Evolutionary conservation across 1,140 invertebrate species (phyloP).

Genomic region (Lerema accius): DNA sequence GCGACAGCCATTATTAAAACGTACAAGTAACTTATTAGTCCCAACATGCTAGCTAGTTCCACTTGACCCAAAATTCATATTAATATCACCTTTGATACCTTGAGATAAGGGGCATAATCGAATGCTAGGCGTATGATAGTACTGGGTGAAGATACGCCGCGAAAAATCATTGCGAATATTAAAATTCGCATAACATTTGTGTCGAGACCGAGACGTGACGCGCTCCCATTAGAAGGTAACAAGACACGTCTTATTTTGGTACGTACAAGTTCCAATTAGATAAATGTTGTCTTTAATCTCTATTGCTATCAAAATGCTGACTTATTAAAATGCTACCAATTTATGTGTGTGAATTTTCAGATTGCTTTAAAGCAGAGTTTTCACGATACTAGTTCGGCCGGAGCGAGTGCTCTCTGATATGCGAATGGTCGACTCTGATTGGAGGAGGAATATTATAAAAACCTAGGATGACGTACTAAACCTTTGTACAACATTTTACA

Average conservation of each 20-base stretch:
- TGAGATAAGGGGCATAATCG: conserved; percentile 33
- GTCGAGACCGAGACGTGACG: conserved; percentile 54
- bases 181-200: conserved; percentile 57
- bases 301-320: conserved; percentile 44
- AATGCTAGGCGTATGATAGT: conserved; percentile 4
- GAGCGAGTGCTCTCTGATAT: too few species aligned
- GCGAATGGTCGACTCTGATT: too few species aligned
- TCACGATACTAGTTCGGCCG: too few species aligned
- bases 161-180: conserved; percentile 53
- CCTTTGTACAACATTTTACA: too few species aligned
- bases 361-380: too few species aligned
- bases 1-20: conserved; percentile 55
- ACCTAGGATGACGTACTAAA: too few species aligned
- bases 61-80: conserved; percentile 17
- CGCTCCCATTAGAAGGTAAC: conserved; percentile 51
- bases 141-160: conserved; percentile 4
- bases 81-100: conserved; percentile 26
- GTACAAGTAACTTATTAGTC: conserved; percentile 59
- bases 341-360: too few species aligned
- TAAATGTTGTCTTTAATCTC: conserved; percentile 35
- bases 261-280: conserved; percentile 45
- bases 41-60: conserved; percentile 41
- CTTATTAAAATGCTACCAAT: too few species aligned
- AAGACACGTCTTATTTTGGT: conserved; percentile 54
- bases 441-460: too few species aligned